Evolutionary conservation across 2,888 invertebrate genomes (phyloP), one percentile per base, ranked within the genome.

Genomic region (Cabera pusaria): DNA sequence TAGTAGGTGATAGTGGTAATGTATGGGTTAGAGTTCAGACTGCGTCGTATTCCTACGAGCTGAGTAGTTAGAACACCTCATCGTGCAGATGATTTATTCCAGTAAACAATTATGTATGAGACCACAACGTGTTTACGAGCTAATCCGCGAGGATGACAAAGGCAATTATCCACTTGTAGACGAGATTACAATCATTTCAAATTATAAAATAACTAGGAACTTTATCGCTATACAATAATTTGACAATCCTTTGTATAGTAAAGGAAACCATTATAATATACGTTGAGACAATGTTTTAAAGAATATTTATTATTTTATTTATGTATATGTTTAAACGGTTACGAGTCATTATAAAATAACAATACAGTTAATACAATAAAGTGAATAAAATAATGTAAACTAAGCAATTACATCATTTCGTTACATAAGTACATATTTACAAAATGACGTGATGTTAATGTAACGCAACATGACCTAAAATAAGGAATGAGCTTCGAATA

Each of bases 91-190:
- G 45, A 48, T 48, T 43, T 44, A 45, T 48, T 44, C 43, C 38
- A 41, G 43, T 23, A 26, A 38, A 23, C 39, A 43, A 49, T 44
- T 63, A 60, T 51, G 40, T 60, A 59, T 50, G 38, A 55, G 29
- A 38, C 19, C 44, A 42, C 43, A 47, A 60, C 46, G 31, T 42
- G 44, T 44, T 52, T 53, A 50, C 42, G 37, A 51, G 52, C 55
- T 48, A 48, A 47, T 56, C 51, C 52, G 59, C 56, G 60, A 66
- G 64, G 55, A 67, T 63, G 70, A 71, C 70, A 69, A 69, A 65
- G 63, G 54, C 70, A 64, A 71, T 72, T 69, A 69, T 57, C 53
- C 55, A 62, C 56, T 64, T 56, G 58, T 47, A 55, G 45, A 55
- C 57, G 61, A 49, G 61, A 55, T 54, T 56, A 51, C 60, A 62